Percentiles rank a stretch among this genome's conserved stretches.
These are phyloP conservation scores for Odocoileus virginianus DNA, from an alignment of 2,113 vertebrate genomes.

Conservation along the genomic window DNA sequence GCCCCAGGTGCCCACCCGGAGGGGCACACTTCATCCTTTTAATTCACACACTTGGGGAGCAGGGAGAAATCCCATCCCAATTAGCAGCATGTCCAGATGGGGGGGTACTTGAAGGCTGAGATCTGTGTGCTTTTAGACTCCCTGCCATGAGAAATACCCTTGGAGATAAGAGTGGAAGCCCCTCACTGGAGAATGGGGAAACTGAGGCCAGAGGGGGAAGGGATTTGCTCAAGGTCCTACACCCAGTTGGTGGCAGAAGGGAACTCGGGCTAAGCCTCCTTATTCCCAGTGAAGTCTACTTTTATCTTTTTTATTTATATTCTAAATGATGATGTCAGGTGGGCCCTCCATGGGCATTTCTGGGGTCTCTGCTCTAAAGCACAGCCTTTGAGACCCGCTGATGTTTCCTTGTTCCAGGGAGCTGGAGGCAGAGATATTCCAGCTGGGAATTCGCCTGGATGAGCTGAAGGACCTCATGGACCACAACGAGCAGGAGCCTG, in stretches of 20 bases:
- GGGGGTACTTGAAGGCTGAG: background rate
- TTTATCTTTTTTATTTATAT: background rate
- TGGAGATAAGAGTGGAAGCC: background rate
- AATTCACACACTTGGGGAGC: background rate
- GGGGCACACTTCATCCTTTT: background rate
- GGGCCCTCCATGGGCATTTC: background rate
- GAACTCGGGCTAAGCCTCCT: background rate
- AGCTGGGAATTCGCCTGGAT: constrained; percentile 84
- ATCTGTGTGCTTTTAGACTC: background rate
- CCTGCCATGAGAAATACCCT: background rate
- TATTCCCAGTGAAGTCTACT: background rate
- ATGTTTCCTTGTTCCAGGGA: constrained; percentile 75
- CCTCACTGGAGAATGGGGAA: background rate
- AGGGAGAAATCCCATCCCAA: background rate
- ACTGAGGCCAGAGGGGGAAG: background rate
- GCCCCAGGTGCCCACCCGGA: background rate
- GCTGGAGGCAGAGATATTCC: constrained; percentile 88
- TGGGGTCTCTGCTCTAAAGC: background rate
- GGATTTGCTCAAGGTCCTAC: background rate
- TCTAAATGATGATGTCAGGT: background rate
- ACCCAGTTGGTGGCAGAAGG: background rate
- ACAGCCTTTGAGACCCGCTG: accelerated
- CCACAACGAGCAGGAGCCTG: constrained; percentile 8
- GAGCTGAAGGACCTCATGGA: constrained; percentile 86
- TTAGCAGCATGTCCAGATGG: background rate